phyloP scores from a whole-genome alignment of 2,113 vertebrate genomes.

The Seriola dumerili region DNA sequence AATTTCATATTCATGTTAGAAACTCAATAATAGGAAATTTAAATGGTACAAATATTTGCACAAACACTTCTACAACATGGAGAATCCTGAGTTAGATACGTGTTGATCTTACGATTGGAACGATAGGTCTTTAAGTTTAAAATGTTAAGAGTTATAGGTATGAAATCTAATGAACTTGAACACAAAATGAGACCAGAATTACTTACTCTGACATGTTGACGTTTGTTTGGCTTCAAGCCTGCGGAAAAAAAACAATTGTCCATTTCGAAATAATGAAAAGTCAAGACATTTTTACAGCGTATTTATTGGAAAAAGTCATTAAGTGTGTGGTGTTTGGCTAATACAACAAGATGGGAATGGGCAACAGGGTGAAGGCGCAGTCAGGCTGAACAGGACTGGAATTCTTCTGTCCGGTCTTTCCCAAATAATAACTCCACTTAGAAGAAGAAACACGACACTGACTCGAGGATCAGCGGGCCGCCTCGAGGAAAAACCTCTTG shows the following conservation, averaged over 20 bases:
- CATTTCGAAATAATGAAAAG: not conserved
- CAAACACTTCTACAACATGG: not conserved
- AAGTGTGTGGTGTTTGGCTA: not conserved
- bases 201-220: constrained; percentile 85
- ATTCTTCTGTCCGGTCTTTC: not conserved
- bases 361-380: not conserved
- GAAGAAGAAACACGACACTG: constrained; percentile 50
- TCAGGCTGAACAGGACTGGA: constrained; percentile 1
- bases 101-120: not conserved
- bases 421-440: constrained; percentile 50
- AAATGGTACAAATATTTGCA: not conserved
- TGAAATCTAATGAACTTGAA: not conserved
- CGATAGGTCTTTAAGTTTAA: rapidly evolving
- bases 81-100: not conserved
- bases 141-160: not conserved
- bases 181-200: not conserved
- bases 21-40: not conserved
- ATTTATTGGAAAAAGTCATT: not conserved
- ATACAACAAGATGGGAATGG: not conserved
- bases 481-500: constrained; percentile 56
- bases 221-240: constrained; percentile 62
- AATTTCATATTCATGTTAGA: not conserved
- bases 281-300: not conserved
- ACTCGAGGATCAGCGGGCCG: not conserved
- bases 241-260: constrained; percentile 18